Percentiles rank a stretch among this genome's conserved stretches.
Conservation (phyloP, 2,888 invertebrate species). For the Eulithis prunata region DNA sequence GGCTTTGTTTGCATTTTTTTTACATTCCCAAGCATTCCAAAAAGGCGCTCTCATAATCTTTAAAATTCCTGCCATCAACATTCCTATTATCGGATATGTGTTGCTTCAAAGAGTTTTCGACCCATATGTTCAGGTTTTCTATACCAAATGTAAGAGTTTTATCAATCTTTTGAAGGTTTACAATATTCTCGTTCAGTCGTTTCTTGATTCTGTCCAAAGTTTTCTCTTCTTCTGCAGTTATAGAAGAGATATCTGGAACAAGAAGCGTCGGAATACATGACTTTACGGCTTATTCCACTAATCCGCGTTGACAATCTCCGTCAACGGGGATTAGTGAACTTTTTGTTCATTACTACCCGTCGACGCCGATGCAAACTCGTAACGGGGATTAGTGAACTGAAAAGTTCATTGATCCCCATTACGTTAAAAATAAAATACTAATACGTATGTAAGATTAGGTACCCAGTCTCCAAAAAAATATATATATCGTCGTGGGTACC, state of each 20-base stretch:
- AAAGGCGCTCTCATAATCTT: constrained; percentile 61
- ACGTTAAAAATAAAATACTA: too few relatives aligned
- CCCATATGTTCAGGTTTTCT: constrained; percentile 66
- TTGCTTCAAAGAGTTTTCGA: constrained; percentile 54
- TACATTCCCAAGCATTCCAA: constrained; percentile 48
- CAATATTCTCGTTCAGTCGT: constrained; percentile 59
- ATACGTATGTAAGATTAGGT: too few relatives aligned
- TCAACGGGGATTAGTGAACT: too few relatives aligned
- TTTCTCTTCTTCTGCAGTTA: constrained; percentile 55
- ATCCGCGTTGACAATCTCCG: too few relatives aligned
- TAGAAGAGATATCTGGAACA: constrained; percentile 59
- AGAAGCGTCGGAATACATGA: background rate
- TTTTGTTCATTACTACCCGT: too few relatives aligned
- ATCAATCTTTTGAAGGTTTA: constrained; percentile 57
- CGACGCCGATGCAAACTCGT: too few relatives aligned
- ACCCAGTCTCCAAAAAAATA: too few relatives aligned
- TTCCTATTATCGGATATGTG: constrained; percentile 59
- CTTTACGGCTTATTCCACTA: background rate
- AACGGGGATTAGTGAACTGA: too few relatives aligned
- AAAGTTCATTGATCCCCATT: too few relatives aligned
- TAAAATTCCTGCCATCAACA: constrained; percentile 60
- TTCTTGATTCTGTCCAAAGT: constrained; percentile 68
- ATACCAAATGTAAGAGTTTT: constrained; percentile 58
- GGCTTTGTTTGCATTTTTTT: background rate
- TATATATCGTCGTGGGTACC: too few relatives aligned